A percentile compares a stretch with the other conserved stretches of the same genome.
Conservation (phyloP, 2,113 vertebrate species). For the Sphaerodactylus townsendi region DNA sequence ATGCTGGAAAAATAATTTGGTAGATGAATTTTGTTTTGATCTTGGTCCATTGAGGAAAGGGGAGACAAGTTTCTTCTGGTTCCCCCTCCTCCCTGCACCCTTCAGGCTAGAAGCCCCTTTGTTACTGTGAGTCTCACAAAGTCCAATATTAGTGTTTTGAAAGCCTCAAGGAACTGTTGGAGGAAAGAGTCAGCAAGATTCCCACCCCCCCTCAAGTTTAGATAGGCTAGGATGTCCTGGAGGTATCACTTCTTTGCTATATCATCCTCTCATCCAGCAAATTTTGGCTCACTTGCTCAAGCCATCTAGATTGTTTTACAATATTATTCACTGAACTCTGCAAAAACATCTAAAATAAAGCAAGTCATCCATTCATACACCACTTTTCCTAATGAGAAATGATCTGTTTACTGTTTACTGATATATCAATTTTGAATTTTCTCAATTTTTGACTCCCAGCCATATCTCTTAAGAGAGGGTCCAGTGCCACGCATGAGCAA, state of each 20-base stretch:
- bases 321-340: slow-evolving; percentile 12
- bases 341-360: slow-evolving; percentile 4
- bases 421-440: no score
- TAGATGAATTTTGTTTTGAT: not conserved
- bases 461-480: no score
- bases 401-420: no score
- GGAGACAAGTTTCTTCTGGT: no score
- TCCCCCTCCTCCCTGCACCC: no score
- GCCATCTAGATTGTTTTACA: slow-evolving; percentile 15
- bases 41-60: not conserved
- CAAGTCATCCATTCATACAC: not conserved
- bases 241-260: not conserved
- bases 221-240: not conserved
- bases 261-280: not conserved
- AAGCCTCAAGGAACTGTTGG: no score
- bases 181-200: not conserved
- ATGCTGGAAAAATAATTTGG: not conserved
- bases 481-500: no score
- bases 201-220: not conserved
- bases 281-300: slow-evolving; percentile 7
- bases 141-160: no score
- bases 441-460: no score
- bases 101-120: no score
- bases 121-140: no score
- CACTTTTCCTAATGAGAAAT: no score